A percentile compares a stretch with the other conserved stretches of the same genome.
Evolutionary conservation across 2,113 vertebrate genomes (phyloP).

Genomic region (Hirundichthys speculiger): DNA sequence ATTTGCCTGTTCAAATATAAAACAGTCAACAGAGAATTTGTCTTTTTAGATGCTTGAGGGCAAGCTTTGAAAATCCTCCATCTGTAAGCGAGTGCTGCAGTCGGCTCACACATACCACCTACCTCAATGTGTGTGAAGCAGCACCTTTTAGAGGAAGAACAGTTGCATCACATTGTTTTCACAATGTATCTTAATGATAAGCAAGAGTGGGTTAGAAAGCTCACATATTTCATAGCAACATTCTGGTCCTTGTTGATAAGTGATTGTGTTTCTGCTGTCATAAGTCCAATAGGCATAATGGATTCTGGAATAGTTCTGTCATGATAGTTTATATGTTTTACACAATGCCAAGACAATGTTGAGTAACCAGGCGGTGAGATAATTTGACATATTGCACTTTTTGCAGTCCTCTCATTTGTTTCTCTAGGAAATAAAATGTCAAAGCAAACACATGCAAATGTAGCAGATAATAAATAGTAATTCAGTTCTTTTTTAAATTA

Average conservation of each 20-base stretch:
- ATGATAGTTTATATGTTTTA: not conserved
- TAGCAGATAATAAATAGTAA: conserved; percentile 6
- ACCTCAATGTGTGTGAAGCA: conserved; percentile 10
- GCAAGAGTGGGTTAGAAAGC: conserved; percentile 44
- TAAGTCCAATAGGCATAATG: conserved; percentile 36
- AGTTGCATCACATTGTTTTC: conserved; percentile 17
- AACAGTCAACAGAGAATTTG: not conserved
- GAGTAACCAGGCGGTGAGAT: conserved; percentile 3
- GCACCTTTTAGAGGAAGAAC: not conserved
- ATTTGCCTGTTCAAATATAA: not conserved
- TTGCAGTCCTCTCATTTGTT: not conserved
- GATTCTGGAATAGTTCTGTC: conserved; percentile 30
- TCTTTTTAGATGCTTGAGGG: not conserved
- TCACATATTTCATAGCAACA: conserved; percentile 54
- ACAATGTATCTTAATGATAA: conserved; percentile 26
- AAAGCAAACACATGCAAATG: conserved; percentile 17
- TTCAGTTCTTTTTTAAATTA: not conserved
- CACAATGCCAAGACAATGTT: conserved; percentile 6
- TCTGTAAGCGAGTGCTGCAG: not conserved
- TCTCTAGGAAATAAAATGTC: conserved; percentile 6
- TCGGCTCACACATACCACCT: not conserved
- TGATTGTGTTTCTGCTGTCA: conserved; percentile 44
- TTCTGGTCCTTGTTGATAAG: conserved; percentile 49
- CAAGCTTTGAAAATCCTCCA: conserved; percentile 9
- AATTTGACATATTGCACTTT: conserved; percentile 1